Conservation (phyloP, 1,140 invertebrate species). For the Babylonia areolata region DNA sequence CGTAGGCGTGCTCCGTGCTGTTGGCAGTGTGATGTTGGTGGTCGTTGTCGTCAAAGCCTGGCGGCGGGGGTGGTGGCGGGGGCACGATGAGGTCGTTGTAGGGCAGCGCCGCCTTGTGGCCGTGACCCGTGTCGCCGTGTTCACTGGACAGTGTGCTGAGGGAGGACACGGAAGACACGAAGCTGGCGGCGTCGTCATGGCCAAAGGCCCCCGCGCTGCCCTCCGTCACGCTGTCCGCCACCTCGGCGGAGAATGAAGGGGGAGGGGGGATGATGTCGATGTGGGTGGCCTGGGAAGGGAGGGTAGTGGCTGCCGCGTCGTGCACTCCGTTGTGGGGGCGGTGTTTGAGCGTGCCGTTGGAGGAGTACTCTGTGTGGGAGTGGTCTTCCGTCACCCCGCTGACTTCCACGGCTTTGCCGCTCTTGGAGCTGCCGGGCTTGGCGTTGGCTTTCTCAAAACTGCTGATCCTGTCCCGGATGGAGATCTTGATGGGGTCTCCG, state of each 20-base stretch:
- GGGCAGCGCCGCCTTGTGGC: constrained; percentile 37
- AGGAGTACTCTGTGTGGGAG: constrained; percentile 55
- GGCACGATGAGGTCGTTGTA: constrained; percentile 66
- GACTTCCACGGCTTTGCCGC: constrained; percentile 32
- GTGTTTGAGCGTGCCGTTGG: constrained; percentile 41
- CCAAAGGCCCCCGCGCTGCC: constrained; percentile 49
- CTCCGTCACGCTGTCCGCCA: constrained; percentile 16
- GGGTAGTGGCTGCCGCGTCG: constrained; percentile 45
- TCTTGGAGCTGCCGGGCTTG: constrained; percentile 35
- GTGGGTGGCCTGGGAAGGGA: constrained; percentile 41
- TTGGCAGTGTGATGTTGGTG: background rate
- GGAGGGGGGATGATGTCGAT: constrained; percentile 70
- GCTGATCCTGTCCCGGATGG: constrained; percentile 59
- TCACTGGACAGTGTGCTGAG: constrained; percentile 69
- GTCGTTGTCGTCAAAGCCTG: constrained; percentile 59
- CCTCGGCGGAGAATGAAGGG: constrained; percentile 55
- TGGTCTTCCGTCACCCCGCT: constrained; percentile 63
- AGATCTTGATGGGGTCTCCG: constrained; percentile 44
- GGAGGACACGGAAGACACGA: constrained; percentile 68
- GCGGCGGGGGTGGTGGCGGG: constrained; percentile 70
- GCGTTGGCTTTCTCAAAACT: constrained; percentile 50
- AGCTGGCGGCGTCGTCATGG: constrained; percentile 63
- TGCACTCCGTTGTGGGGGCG: constrained; percentile 32
- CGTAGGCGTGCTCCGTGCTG: constrained; percentile 36
- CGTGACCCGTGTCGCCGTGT: constrained; percentile 48